phyloP scores from a whole-genome alignment of 2,113 vertebrate genomes.

The Ammospiza caudacuta region DNA sequence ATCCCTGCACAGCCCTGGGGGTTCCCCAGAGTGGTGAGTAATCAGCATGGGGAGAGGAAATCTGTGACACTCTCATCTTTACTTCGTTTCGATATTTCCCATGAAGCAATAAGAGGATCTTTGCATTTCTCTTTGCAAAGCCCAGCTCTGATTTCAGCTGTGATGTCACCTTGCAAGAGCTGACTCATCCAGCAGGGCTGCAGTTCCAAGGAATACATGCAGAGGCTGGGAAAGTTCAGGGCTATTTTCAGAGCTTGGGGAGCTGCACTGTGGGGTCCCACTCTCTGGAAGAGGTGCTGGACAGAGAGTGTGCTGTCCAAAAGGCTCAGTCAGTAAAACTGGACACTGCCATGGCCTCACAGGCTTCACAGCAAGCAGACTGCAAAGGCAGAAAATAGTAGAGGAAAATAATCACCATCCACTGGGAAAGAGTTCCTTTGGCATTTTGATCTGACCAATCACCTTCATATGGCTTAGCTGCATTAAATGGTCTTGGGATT shows the following conservation, averaged over 20 bases:
- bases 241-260: constrained; percentile 13
- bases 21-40: constrained; percentile 17
- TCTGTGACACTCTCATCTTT: neutral
- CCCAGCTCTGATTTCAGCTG: constrained; percentile 1
- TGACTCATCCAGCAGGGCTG: constrained; percentile 35
- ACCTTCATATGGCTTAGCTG: neutral
- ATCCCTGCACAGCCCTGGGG: neutral
- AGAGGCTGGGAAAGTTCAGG: constrained; percentile 59
- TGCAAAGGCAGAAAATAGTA: neutral
- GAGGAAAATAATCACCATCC: neutral
- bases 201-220: constrained; percentile 36
- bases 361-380: neutral
- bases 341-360: neutral
- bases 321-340: neutral
- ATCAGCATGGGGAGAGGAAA: constrained; percentile 20
- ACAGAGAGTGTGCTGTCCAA: neutral
- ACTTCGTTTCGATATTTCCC: neutral
- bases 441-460: neutral
- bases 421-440: neutral
- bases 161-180: neutral
- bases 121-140: constrained; percentile 7
- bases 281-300: neutral
- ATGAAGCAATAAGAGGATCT: neutral
- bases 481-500: neutral
- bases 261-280: neutral